Base-by-base conservation (phyloP, 2,888 invertebrate genomes). In the Plebejus melissa region DNA sequence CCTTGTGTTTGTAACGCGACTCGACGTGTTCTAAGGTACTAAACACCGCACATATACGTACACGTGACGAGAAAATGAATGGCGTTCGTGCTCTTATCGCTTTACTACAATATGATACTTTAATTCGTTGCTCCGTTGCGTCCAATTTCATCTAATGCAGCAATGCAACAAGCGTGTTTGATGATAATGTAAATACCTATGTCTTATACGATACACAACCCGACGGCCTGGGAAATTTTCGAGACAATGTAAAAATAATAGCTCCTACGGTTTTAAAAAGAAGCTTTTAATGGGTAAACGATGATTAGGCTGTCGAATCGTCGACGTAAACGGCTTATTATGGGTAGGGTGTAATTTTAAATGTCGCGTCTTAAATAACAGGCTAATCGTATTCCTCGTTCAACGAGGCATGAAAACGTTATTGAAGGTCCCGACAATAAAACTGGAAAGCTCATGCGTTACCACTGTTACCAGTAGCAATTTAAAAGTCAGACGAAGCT, bases 1-100 rank as follows among this genome's bases (percentile, higher is more conserved):
- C 91, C 91, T 91, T 91, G 91, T 86, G 83, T 83, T 79, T 85
- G 86, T 86, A 85, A 87, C 85, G 84, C 82, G 84, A 84, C 84
- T 85, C 85, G 82, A 85, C 85, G 85, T 87, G 85, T 86, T 85
- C 85, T 83, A 84, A 84, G 84, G 82, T 80, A 83, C 82, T 83
- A 81, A 86, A 83, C 84, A 82, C 54, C 80, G 77, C 76, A 77
- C 54, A 78, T 38, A 76, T 38, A 76, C 58, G 74, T 57, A 71
- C 77, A 78, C 78, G 80, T 79, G 77, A 77, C 69, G 28, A 69
- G 78, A 77, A 78, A 77, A 74, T 32, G 58, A 76, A 28, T 75
- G 74, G 32, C 11, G 65, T 50, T 75, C 76, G 72, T 75, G 75
- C 74, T 38, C 71, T 46, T 71, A 71, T 71, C 71, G 71, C 41